A percentile compares a stretch with the other conserved stretches of the same genome.
Evolutionary conservation across 2,113 vertebrate genomes (phyloP).

Genomic region (Oreochromis aureus): DNA sequence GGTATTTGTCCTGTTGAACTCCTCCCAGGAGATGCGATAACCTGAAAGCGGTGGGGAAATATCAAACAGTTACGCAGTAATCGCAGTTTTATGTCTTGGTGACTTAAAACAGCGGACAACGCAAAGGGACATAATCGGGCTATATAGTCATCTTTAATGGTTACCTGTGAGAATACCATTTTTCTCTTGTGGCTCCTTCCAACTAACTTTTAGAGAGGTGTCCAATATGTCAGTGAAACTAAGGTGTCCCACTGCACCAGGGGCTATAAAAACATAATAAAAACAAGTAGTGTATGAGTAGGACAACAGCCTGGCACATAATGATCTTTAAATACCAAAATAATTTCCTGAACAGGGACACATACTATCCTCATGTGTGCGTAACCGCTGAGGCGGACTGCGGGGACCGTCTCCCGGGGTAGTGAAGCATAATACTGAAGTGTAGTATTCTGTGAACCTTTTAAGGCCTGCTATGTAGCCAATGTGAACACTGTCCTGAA

Average conservation of each 20-base stretch:
- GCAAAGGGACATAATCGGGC: background rate
- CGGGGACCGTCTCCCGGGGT: slow-evolving; percentile 94
- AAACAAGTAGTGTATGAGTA: background rate
- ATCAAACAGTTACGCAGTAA: background rate
- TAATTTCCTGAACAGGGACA: background rate
- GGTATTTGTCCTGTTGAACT: slow-evolving; percentile 96
- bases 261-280: slow-evolving; percentile 70
- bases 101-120: background rate
- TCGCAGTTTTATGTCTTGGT: background rate
- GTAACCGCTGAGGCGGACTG: slow-evolving; percentile 82
- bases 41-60: slow-evolving; percentile 64
- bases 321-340: background rate
- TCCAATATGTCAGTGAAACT: slow-evolving; percentile 97
- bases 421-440: slow-evolving; percentile 92
- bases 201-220: slow-evolving; percentile 97
- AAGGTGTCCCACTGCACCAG: slow-evolving; percentile 91
- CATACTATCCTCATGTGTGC: slow-evolving; percentile 96
- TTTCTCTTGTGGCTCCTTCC: slow-evolving; percentile 93
- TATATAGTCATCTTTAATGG: background rate
- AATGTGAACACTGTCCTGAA: slow-evolving; percentile 91
- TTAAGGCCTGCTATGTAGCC: slow-evolving; percentile 86
- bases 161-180: slow-evolving; percentile 92
- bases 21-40: slow-evolving; percentile 98
- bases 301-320: background rate
- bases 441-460: slow-evolving; percentile 88